A percentile compares a stretch with the other conserved stretches of the same genome.
These are phyloP conservation scores for Dendrolimus houi DNA, from an alignment of 2,888 invertebrate species.

Conservation along the genomic window DNA sequence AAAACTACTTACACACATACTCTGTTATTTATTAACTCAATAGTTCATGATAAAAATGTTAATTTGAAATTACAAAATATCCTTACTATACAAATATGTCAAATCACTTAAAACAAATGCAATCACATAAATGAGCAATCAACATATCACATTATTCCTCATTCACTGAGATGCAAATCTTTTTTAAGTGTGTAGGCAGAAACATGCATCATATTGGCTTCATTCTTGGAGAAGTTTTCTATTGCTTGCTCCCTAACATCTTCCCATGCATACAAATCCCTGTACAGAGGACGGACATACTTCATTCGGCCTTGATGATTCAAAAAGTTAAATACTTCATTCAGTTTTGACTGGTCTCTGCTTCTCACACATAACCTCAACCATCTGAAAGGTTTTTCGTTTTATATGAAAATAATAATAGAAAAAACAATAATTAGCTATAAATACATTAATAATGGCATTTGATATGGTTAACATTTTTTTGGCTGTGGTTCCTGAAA, in stretches of 20 bases:
- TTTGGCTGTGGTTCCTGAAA: too few relatives aligned
- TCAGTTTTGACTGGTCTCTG: conserved; percentile 80
- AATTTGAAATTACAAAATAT: neutral
- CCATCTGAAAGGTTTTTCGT: conserved; percentile 73
- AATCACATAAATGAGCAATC: conserved; percentile 20
- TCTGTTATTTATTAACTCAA: neutral
- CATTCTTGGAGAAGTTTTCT: conserved; percentile 82
- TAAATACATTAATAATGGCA: too few relatives aligned
- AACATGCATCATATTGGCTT: conserved; percentile 89
- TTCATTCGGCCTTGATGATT: conserved; percentile 94
- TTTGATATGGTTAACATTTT: too few relatives aligned
- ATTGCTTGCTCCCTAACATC: conserved; percentile 80
- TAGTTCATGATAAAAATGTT: too few relatives aligned
- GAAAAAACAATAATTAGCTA: too few relatives aligned
- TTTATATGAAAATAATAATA: too few relatives aligned
- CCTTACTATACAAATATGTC: conserved; percentile 1
- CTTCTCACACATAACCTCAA: conserved; percentile 86
- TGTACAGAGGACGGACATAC: conserved; percentile 91
- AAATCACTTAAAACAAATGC: neutral
- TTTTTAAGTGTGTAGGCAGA: conserved; percentile 83
- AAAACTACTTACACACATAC: neutral
- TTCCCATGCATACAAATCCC: conserved; percentile 89
- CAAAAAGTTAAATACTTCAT: conserved; percentile 84
- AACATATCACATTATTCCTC: conserved; percentile 11
- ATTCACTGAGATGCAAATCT: conserved; percentile 79